These are phyloP conservation scores for Brachyalestes nurse DNA, from an alignment of 2,797 vertebrate genomes.

Conservation along the genomic window DNA sequence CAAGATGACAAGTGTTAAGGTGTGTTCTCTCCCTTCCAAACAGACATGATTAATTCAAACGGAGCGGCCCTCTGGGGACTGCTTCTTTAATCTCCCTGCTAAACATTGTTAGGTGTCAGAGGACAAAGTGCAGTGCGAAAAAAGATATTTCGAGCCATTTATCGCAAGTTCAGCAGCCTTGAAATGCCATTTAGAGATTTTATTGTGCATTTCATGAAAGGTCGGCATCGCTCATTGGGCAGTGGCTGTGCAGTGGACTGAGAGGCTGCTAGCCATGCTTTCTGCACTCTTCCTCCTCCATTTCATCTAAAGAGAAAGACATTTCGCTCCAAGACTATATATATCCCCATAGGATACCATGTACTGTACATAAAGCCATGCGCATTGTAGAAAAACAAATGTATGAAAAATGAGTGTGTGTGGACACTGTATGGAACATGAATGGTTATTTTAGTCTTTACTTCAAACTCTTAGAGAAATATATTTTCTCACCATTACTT, in stretches of 20 bases:
- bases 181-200: slow-evolving; percentile 70
- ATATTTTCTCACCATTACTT: no score
- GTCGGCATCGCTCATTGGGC: slow-evolving; percentile 64
- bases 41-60: slow-evolving; percentile 40
- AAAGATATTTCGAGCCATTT: slow-evolving; percentile 62
- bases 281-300: slow-evolving; percentile 9
- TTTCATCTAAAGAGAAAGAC: slow-evolving; percentile 10
- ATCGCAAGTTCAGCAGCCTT: slow-evolving; percentile 64
- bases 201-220: slow-evolving; percentile 73
- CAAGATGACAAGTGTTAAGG: neutral
- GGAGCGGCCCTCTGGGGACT: slow-evolving; percentile 10
- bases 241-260: slow-evolving; percentile 54
- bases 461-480: neutral
- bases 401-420: neutral
- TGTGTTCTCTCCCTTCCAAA: slow-evolving; percentile 15
- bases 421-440: neutral
- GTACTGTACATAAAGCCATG: neutral
- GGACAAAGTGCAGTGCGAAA: slow-evolving; percentile 44
- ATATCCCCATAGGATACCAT: neutral
- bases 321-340: neutral
- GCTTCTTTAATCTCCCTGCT: slow-evolving; percentile 48
- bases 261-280: slow-evolving; percentile 36
- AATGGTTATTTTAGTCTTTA: neutral
- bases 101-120: slow-evolving; percentile 60
- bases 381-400: neutral